Evolutionary conservation across 2,797 vertebrate species (phyloP).

Genomic region (Neosilurus mollespiculum): DNA sequence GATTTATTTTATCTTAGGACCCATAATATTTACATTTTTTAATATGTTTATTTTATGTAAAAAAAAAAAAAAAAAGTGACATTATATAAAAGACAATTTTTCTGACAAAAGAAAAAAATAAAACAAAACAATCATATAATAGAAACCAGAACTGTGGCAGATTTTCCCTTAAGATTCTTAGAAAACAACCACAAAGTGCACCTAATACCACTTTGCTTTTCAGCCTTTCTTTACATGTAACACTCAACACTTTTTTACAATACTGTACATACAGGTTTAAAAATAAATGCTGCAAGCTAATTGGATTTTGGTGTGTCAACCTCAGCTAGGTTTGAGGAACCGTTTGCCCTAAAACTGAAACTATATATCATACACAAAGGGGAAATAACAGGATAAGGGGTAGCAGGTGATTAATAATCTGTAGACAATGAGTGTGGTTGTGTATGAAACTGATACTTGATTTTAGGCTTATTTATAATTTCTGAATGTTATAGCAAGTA

Average conservation of each 20-base stretch:
- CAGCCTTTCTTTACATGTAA: neutral
- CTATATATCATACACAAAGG: neutral
- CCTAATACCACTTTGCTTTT: neutral
- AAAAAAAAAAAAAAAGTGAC: too few species aligned
- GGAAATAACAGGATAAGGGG: conserved; percentile 8
- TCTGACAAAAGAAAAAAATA: too few species aligned
- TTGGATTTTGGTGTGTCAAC: neutral
- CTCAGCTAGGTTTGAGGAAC: neutral
- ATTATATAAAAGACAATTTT: too few species aligned
- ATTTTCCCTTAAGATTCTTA: too few species aligned
- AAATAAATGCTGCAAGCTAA: neutral
- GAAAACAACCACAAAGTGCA: too few species aligned
- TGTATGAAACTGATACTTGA: neutral
- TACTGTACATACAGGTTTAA: conserved; percentile 6
- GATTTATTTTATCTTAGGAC: too few species aligned
- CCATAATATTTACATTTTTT: too few species aligned
- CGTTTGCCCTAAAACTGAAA: neutral
- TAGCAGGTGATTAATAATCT: conserved; percentile 26
- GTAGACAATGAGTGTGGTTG: neutral
- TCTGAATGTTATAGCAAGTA: conserved; percentile 7
- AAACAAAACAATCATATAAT: too few species aligned
- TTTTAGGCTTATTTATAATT: conserved; percentile 22
- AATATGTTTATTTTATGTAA: too few species aligned
- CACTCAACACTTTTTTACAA: neutral
- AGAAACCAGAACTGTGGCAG: too few species aligned